These are phyloP conservation scores for Hyppa rectilinea DNA, from an alignment of 2,888 invertebrate species.

Conservation along the genomic window DNA sequence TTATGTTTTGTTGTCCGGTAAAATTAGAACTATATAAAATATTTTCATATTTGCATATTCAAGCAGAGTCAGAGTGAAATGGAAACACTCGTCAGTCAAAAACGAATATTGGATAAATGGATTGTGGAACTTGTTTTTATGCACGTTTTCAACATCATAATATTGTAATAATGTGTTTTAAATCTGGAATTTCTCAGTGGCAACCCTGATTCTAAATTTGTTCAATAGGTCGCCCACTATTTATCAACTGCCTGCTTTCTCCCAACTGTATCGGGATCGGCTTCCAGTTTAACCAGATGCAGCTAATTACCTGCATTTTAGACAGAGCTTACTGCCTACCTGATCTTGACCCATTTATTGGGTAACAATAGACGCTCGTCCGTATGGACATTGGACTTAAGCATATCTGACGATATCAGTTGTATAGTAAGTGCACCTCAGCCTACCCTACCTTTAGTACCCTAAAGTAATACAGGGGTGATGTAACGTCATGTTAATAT, in stretches of 20 bases:
- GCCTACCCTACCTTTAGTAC: background rate
- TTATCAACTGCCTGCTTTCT: no score
- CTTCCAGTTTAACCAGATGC: no score
- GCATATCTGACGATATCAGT: background rate
- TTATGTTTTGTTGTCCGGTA: background rate
- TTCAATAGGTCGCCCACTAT: background rate
- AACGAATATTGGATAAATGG: background rate
- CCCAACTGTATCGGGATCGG: no score
- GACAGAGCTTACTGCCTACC: no score
- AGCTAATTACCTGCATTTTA: no score
- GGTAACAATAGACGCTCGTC: no score
- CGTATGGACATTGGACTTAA: background rate
- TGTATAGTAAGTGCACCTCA: background rate
- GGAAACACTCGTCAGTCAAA: background rate
- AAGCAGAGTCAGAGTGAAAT: background rate
- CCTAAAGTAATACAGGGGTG: background rate
- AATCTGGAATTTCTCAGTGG: background rate
- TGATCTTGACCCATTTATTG: no score
- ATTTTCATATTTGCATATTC: constrained; percentile 2
- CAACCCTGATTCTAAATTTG: background rate
- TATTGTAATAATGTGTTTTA: background rate
- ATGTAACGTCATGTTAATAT: background rate
- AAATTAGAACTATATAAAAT: background rate
- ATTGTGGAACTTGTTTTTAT: background rate
- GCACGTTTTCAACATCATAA: background rate